phyloP scores from a whole-genome alignment of 1,140 invertebrate species.

The Apocrypta bakeri region DNA sequence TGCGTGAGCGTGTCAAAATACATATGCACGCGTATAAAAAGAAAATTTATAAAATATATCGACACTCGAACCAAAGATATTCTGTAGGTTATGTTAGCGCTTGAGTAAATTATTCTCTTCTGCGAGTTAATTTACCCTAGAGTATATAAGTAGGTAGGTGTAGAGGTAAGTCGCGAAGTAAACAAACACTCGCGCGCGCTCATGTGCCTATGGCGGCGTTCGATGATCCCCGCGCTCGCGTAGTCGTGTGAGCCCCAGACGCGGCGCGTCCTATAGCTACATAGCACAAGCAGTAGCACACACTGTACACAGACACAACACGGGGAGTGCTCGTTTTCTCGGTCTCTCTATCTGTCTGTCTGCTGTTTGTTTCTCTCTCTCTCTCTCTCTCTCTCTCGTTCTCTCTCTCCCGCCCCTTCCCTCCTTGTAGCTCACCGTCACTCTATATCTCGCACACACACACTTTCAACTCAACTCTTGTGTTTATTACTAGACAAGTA shows the following conservation, averaged over 20 bases:
- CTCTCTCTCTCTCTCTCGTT: no score
- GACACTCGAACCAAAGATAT: not conserved
- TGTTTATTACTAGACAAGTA: not conserved
- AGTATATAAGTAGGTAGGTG: not conserved
- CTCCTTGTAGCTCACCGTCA: no score
- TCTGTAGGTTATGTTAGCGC: not conserved
- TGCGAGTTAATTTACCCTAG: not conserved
- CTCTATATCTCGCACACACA: no score
- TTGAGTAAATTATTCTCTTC: not conserved
- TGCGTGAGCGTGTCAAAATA: not conserved
- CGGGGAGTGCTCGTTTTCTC: not conserved
- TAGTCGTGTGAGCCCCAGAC: no score
- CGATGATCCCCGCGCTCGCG: not conserved
- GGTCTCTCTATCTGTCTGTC: no score
- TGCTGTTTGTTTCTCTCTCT: no score
- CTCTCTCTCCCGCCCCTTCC: no score
- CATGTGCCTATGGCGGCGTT: not conserved
- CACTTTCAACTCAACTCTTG: no score
- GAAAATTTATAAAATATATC: not conserved
- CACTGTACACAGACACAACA: not conserved
- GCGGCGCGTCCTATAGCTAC: no score
- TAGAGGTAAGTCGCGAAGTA: not conserved
- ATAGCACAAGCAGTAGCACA: not conserved
- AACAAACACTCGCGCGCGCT: slow-evolving; percentile 7
- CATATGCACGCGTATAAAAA: not conserved